Conservation (phyloP, 1,140 invertebrate species). For the Drosophila nebulosa region DNA sequence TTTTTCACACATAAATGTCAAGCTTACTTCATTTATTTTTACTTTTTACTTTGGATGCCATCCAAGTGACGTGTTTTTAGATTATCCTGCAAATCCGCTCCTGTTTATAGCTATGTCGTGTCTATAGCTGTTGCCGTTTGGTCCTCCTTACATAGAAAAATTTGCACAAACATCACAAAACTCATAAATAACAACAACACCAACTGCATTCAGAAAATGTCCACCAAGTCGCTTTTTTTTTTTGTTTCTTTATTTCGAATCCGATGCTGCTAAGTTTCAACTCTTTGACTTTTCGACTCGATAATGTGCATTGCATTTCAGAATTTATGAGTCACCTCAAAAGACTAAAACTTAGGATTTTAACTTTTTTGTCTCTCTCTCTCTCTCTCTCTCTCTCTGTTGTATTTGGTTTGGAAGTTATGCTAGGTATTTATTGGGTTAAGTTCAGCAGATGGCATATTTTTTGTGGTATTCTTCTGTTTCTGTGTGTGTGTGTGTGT, state of each 20-base stretch:
- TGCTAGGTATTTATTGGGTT: slow-evolving; percentile 71
- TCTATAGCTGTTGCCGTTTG: slow-evolving; percentile 4
- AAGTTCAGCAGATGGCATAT: slow-evolving; percentile 50
- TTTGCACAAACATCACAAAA: slow-evolving; percentile 78
- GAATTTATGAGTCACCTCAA: slow-evolving; percentile 70
- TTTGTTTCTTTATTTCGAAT: background rate
- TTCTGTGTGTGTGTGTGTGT: background rate
- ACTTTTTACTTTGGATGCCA: too few species aligned
- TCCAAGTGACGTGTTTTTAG: too few species aligned
- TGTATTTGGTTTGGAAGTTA: slow-evolving; percentile 25
- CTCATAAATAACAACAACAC: slow-evolving; percentile 73
- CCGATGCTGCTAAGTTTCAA: slow-evolving; percentile 26
- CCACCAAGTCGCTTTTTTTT: slow-evolving; percentile 38
- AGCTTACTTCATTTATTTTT: too few species aligned
- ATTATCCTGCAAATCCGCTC: background rate
- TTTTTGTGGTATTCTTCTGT: background rate
- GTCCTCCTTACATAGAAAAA: slow-evolving; percentile 71
- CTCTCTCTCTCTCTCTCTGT: background rate
- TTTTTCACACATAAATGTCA: too few species aligned
- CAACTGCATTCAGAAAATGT: slow-evolving; percentile 53
- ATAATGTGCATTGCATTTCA: slow-evolving; percentile 68
- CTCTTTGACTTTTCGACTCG: slow-evolving; percentile 46
- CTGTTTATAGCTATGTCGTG: background rate
- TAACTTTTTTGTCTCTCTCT: background rate
- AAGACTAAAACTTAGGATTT: slow-evolving; percentile 10